phyloP scores from a whole-genome alignment of 2,888 invertebrate genomes.

The Neoaliturus tenellus region DNA sequence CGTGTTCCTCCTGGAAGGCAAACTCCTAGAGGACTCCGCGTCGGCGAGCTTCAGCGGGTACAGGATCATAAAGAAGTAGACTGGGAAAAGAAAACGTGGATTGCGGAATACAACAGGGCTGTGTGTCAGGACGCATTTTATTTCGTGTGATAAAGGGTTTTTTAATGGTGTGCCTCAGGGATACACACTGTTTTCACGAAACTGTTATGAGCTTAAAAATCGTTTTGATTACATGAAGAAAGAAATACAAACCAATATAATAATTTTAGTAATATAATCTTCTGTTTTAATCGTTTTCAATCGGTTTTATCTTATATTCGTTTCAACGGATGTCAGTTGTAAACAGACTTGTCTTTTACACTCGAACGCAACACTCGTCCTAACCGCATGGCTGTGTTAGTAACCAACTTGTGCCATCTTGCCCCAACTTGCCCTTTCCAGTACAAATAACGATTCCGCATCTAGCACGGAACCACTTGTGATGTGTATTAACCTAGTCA shows the following conservation, averaged over 20 bases:
- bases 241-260: no score
- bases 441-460: slow-evolving; percentile 34
- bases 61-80: slow-evolving; percentile 64
- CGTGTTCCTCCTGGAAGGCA: slow-evolving; percentile 71
- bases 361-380: no score
- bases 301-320: no score
- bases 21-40: slow-evolving; percentile 67
- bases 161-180: neutral
- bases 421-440: neutral
- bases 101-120: slow-evolving; percentile 9
- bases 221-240: no score
- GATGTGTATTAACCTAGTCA: slow-evolving; percentile 54
- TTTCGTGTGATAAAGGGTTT: neutral
- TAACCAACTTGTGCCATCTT: slow-evolving; percentile 48
- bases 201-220: no score
- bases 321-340: no score
- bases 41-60: slow-evolving; percentile 64
- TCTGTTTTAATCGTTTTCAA: no score
- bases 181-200: no score
- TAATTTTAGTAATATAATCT: no score
- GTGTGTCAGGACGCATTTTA: neutral
- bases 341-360: no score
- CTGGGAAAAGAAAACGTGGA: neutral
- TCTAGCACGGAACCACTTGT: slow-evolving; percentile 16
- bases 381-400: slow-evolving; percentile 49